These are phyloP conservation scores for Sebastes variabilis DNA, from an alignment of 2,797 vertebrate species.

Conservation along the genomic window DNA sequence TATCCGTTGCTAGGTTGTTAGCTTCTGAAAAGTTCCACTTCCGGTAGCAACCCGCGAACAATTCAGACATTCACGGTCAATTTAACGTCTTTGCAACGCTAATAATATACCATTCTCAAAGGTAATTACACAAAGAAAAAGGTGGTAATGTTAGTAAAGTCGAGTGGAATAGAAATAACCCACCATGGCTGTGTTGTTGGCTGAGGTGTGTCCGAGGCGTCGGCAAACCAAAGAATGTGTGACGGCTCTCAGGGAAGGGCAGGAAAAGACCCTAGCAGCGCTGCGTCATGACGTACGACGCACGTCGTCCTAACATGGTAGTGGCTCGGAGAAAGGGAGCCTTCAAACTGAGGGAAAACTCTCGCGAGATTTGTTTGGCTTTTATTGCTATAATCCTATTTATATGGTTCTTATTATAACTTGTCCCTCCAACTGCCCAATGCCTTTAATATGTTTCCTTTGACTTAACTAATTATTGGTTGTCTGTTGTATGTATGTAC, in stretches of 20 bases:
- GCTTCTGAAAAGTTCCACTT: constrained; percentile 72
- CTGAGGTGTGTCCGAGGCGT: constrained; percentile 65
- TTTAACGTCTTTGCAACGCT: background rate
- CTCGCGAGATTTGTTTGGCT: no score
- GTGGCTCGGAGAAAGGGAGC: no score
- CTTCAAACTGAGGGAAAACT: no score
- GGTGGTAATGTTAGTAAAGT: no score
- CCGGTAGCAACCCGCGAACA: constrained; percentile 58
- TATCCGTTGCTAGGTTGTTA: constrained; percentile 51
- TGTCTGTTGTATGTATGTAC: no score
- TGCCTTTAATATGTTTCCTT: no score
- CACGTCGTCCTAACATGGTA: background rate
- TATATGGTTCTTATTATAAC: no score
- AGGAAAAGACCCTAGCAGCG: background rate
- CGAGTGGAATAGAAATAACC: constrained; percentile 40
- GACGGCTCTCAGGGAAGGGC: constrained; percentile 14
- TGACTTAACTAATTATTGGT: no score
- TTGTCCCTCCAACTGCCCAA: no score
- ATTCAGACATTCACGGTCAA: background rate
- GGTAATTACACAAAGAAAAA: background rate
- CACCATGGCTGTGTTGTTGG: constrained; percentile 71
- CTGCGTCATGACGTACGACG: constrained; percentile 63
- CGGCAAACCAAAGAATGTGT: constrained; percentile 68
- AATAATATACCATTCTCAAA: background rate
- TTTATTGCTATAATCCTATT: no score